Percentiles rank a stretch among this genome's conserved stretches.
Evolutionary conservation across 2,797 vertebrate genomes (phyloP).

Genomic region (Pipistrellus nathusii): DNA sequence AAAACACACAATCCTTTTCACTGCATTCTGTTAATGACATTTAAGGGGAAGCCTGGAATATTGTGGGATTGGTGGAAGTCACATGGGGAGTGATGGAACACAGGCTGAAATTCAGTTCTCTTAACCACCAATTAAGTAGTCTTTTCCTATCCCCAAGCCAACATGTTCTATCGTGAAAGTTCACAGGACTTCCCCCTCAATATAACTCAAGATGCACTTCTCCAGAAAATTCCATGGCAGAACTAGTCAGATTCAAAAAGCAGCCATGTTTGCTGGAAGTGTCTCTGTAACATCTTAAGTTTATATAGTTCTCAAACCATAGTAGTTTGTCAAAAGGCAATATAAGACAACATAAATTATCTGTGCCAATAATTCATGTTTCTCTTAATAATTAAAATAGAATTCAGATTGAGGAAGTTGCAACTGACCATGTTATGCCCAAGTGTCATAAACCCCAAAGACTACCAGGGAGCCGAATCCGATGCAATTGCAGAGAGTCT

Average conservation of each 20-base stretch:
- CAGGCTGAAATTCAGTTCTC: not conserved
- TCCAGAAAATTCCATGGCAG: not conserved
- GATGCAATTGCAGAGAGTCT: too few species aligned
- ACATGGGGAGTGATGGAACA: not conserved
- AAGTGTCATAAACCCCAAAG: too few species aligned
- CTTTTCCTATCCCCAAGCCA: not conserved
- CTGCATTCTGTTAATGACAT: not conserved
- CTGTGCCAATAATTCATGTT: constrained; percentile 45
- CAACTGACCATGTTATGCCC: too few species aligned
- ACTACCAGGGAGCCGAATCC: too few species aligned
- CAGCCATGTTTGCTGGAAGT: not conserved
- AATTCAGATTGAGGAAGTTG: constrained; percentile 61
- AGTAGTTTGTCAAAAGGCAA: constrained; percentile 9
- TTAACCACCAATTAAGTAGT: not conserved
- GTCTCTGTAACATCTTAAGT: constrained; percentile 44
- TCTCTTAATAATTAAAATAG: constrained; percentile 66
- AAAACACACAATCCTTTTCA: not conserved
- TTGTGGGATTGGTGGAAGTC: not conserved
- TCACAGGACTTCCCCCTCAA: not conserved
- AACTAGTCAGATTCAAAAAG: constrained; percentile 18
- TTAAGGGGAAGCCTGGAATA: constrained; percentile 9
- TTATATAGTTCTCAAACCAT: constrained; percentile 44
- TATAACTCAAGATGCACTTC: not conserved
- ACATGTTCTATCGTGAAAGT: not conserved
- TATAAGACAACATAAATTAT: constrained; percentile 33